Conservation (phyloP, 2,113 vertebrate species). For the Pseudorectes ferrugineus region DNA sequence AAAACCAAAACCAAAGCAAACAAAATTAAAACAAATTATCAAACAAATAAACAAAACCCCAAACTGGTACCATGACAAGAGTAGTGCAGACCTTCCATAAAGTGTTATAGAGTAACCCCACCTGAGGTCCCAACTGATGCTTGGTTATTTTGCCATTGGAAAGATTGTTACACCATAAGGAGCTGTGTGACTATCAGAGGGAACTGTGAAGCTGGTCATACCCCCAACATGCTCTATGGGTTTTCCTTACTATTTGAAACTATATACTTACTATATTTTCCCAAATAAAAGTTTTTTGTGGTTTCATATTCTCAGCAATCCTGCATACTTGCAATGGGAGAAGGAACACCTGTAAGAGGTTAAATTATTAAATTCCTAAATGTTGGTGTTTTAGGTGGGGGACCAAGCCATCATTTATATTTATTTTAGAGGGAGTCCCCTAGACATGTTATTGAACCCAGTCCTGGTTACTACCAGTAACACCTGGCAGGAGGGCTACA, state of each 20-base stretch:
- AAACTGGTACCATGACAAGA: neutral
- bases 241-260: constrained; percentile 4
- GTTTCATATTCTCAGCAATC: constrained; percentile 1
- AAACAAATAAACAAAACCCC: neutral
- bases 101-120: neutral
- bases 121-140: neutral
- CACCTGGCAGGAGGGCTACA: constrained; percentile 48
- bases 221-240: neutral
- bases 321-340: neutral
- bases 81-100: neutral
- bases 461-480: constrained; percentile 36
- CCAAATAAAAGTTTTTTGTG: neutral
- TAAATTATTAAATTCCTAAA: constrained; percentile 53
- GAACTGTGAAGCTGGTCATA: neutral
- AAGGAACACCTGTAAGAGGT: constrained; percentile 45
- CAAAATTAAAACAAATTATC: neutral
- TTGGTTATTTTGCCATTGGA: neutral
- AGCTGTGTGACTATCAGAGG: neutral
- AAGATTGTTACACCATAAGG: neutral
- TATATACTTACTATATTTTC: neutral
- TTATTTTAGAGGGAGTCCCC: constrained; percentile 1
- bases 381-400: neutral
- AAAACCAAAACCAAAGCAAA: neutral
- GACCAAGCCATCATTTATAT: neutral
- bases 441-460: constrained; percentile 13